Conservation (phyloP, 23 tunicate species). For the Oikopleura dioica region DNA sequence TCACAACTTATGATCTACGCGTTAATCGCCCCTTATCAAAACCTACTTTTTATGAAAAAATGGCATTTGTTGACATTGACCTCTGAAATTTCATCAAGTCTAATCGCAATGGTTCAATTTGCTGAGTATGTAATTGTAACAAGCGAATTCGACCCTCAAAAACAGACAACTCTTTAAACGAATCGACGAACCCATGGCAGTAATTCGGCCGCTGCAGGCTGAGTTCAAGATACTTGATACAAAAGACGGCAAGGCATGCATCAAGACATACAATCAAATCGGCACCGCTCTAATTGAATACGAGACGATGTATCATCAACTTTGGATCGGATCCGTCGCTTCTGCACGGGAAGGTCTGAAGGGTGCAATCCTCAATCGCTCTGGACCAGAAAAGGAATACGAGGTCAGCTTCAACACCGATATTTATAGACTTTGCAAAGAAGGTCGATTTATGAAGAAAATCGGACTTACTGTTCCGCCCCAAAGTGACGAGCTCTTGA, state of each 20-base stretch:
- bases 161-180: background rate
- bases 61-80: too few relatives aligned
- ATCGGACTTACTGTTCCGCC: conserved; percentile 76
- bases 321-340: conserved; percentile 66
- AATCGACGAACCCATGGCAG: conserved; percentile 7
- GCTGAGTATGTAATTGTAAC: too few relatives aligned
- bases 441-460: conserved; percentile 66
- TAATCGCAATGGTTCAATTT: too few relatives aligned
- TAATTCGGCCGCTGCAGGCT: background rate
- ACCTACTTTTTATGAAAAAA: too few relatives aligned
- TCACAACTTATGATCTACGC: too few relatives aligned
- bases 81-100: too few relatives aligned
- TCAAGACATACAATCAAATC: conserved; percentile 59
- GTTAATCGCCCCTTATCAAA: too few relatives aligned
- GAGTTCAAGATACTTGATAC: background rate
- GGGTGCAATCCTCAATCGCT: conserved; percentile 48
- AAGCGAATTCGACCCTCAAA: too few relatives aligned
- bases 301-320: conserved; percentile 74
- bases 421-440: conserved; percentile 64
- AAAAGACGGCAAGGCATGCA: conserved; percentile 33
- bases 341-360: conserved; percentile 48
- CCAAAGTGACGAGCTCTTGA: conserved; percentile 48
- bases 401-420: conserved; percentile 61
- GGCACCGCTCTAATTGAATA: conserved; percentile 79
- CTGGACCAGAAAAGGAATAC: conserved; percentile 33